phyloP scores from a whole-genome alignment of 2,797 vertebrate species.

The Morus bassanus region DNA sequence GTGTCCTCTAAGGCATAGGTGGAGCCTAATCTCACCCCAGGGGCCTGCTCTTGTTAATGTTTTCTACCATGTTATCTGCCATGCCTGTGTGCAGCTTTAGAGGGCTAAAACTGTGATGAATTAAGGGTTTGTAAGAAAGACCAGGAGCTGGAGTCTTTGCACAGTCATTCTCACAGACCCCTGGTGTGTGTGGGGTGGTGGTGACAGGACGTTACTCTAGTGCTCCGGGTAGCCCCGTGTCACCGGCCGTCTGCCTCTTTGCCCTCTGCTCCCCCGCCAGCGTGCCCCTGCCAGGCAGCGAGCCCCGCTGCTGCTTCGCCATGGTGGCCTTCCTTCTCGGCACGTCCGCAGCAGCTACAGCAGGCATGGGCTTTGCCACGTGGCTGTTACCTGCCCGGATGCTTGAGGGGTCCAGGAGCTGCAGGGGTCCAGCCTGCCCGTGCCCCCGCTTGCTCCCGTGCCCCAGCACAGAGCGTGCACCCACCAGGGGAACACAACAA shows the following conservation, averaged over 20 bases:
- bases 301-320: fast-evolving
- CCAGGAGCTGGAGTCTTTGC: neutral
- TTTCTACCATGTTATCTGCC: neutral
- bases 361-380: fast-evolving
- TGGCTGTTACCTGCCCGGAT: fast-evolving
- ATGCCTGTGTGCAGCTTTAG: neutral
- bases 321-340: neutral
- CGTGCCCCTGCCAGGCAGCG: neutral
- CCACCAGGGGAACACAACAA: neutral
- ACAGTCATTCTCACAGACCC: neutral
- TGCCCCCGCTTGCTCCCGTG: fast-evolving
- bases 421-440: fast-evolving
- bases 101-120: neutral
- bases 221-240: fast-evolving
- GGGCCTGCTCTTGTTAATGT: neutral
- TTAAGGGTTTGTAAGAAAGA: neutral
- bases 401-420: neutral
- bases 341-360: fast-evolving
- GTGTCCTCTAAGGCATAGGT: neutral
- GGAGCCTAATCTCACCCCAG: neutral
- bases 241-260: neutral
- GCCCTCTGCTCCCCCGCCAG: fast-evolving
- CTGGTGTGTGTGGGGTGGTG: fast-evolving
- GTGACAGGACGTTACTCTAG: neutral
- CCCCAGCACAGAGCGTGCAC: fast-evolving